Base-by-base conservation (phyloP, 2,797 vertebrate genomes). In the Sciaenops ocellatus region DNA sequence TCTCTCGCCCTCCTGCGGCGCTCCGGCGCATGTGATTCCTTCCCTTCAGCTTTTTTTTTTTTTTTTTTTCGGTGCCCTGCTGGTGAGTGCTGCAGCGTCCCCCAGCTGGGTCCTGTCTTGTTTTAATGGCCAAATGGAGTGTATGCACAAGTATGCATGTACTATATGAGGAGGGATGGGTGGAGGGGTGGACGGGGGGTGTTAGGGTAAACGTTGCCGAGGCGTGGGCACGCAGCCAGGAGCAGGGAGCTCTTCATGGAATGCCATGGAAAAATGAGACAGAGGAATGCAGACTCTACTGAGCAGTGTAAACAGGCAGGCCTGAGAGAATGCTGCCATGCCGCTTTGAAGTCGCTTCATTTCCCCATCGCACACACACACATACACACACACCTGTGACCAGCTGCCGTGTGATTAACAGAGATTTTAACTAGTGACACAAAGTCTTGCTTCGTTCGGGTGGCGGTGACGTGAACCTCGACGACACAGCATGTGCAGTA, bases 231-330 rank as follows among this genome's bases (percentile, higher is more conserved):
- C 61, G 47, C 64, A 66, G 93, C 92, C 94, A 94, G 89, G 46
- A 91, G 90, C 86, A 56, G 60, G 82, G 90, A 93, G 92, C 93
- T 94, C 87, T 91, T 93, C 82, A 71, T 85, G 92, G 94, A 95
- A 95, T 93, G 93, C 88, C 91, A 92, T 92, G 94, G 94, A 95
- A 95, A 95, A 96, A 93, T 92, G 94, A 96, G 92, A 94, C 91
- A 89, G 86, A 93, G 95, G 95, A 95, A 96, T 96, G 94, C 89
- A 93, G 94, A 93, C 94, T 94, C 84, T 89, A 92, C 89, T 89
- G 91, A 94, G 86, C 94, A 95, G 93, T 92, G 94, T 95, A 96
- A 96, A 96, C 95, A 95, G 89, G 87, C 90, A 26, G 85, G 90
- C 87, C 84, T 73, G 80, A 85, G 83, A 93, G 92, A 94, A 95